Base-by-base conservation (phyloP, 2,113 vertebrate genomes). In the Grammomys dolichurus region DNA sequence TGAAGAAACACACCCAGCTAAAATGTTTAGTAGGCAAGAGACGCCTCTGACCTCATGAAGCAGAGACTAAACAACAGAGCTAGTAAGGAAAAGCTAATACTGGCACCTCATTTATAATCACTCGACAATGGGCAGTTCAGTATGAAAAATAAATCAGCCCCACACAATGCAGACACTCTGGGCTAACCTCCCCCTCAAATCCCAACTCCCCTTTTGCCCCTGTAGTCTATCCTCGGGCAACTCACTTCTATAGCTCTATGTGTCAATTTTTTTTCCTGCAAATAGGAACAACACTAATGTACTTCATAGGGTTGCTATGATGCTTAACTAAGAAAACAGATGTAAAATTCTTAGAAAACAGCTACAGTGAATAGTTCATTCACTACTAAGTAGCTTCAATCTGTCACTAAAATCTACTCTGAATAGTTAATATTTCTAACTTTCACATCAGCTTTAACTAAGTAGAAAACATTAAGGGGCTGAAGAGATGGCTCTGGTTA, bases 371-470 rank as follows among this genome's bases (percentile, higher is more conserved):
- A 94, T 31, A 16, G 77, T 31, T 93, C 54, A 65, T 12, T 67
- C 46, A 81, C 36, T 40, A 58, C 5, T 70, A 33, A 80, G n/a
- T 54, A 82, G 82, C 48, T 48, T 89, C 19, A 86, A 63, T 40
- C 17, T 85, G n/a, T 81, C 95, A 84, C 11, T 88, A 26, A 96
- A 75, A 16, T 69, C 76, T 60, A 87, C 58, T 85, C 40, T 84
- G 14, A 91, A 60, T 33, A 88, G 69, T 88, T 85, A 93, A 36
- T 48, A 63, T 73, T 92, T 81, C 40, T 43, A 85, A 70, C 60
- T 90, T 97, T 69, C 65, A 51, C n/a, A 90, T 73, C 70, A 75
- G n/a, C n/a, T 77, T 95, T 91, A 84, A 89, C 84, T 58, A 95
- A 78, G 54, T 2, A 95, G 24, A 72, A 94, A 85, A 87, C 7